Evolutionary conservation across 92 coral and sea anemone genomes (phyloP), one percentile per base, ranked within the genome.

Genomic region (Diadumene lineata): DNA sequence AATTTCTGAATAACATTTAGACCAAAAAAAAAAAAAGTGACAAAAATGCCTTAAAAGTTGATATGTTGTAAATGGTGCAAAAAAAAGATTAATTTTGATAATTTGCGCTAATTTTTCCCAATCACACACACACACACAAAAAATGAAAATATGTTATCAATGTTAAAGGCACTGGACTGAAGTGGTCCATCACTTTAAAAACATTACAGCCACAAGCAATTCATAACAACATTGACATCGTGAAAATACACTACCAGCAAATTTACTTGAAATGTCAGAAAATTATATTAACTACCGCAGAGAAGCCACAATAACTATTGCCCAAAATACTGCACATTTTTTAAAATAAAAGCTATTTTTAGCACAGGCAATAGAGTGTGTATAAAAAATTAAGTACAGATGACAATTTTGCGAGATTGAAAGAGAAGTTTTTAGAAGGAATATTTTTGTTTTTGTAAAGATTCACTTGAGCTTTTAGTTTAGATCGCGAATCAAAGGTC

Each of bases 151-250:
- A 56, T 72, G 32, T 22, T 19, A 32, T 15, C 46, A 56, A 34
- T 60, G 30, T 72, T 72, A 7, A 56, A 24, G 21, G 22, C 18
- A 33, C 18, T 22, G 1, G 7, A 26, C 0, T 30, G 34, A 70
- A 70, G 38, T 27, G 50, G 6, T 24, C 61, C 50, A 11, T 2
- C 43, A 28, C 43, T 62, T 62, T 0, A 28, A 11, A 29, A 27
- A 56, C 82, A 67, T 24, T 15, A 78, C 29, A 50, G 26, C 82
- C 82, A 78, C 82, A 78, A 78, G 82, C 75, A 68, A 55, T 31
- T 24, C 31, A 68, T 75, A 78, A 78, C 70, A 62, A 60, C 50
- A 70, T 28, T 29, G 11, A 9, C 27, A 21, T 33, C 3, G 21
- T 22, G n/a, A 72, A 61, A 72, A 72, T 72, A 56, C 28, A 56